Evolutionary conservation across 2,797 vertebrate genomes (phyloP).

Genomic region (Crenuchus spilurus): DNA sequence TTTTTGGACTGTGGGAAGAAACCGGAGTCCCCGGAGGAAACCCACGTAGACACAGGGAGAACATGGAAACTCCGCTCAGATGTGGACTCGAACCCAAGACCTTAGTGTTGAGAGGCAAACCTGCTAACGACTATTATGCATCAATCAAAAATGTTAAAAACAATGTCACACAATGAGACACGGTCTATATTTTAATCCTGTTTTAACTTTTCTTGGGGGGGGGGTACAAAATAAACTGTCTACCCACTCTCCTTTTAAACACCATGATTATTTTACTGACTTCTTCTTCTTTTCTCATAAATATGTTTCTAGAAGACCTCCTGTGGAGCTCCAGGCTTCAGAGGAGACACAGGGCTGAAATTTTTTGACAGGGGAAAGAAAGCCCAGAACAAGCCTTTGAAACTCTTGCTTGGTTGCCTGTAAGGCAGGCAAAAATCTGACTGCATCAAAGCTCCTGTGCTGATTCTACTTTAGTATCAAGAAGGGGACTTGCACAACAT

Average conservation of each 20-base stretch:
- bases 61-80: too few species aligned
- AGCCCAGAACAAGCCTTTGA: conserved; percentile 26
- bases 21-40: too few species aligned
- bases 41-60: too few species aligned
- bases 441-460: conserved; percentile 35
- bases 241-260: conserved; percentile 20
- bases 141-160: too few species aligned
- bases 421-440: conserved; percentile 14
- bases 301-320: conserved; percentile 11
- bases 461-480: conserved; percentile 12
- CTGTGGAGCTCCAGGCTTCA: conserved; percentile 16
- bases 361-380: conserved; percentile 28
- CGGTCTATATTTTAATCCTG: too few species aligned
- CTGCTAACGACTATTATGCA: too few species aligned
- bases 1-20: too few species aligned
- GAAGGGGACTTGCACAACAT: conserved; percentile 5
- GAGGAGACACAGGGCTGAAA: conserved; percentile 46
- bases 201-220: too few species aligned
- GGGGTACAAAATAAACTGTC: too few species aligned
- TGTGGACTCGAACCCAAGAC: too few species aligned
- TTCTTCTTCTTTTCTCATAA: conserved; percentile 18
- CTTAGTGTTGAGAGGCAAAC: too few species aligned
- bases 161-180: too few species aligned
- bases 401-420: conserved; percentile 5
- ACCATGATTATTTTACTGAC: not conserved